phyloP scores from a whole-genome alignment of 2,797 vertebrate species.

The Anguilla anguilla region DNA sequence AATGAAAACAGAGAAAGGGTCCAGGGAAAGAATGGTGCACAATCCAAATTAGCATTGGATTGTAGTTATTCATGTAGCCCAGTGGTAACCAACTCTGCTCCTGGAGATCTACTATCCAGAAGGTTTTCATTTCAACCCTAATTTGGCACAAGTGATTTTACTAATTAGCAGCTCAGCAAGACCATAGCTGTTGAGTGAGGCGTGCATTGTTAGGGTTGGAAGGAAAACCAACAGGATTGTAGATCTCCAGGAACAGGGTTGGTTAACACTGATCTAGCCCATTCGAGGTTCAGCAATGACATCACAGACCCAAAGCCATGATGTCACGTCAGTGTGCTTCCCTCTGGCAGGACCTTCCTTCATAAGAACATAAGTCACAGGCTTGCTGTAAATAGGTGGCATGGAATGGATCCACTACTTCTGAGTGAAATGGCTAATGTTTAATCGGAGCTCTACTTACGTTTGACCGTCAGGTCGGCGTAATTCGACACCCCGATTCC shows the following conservation, averaged over 20 bases:
- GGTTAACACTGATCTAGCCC: not conserved
- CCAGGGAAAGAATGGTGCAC: not conserved
- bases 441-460: constrained; percentile 68
- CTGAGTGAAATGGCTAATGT: too few species aligned
- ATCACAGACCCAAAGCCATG: not conserved
- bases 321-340: not conserved
- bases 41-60: not conserved
- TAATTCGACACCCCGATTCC: constrained; percentile 92
- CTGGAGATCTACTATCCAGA: too few species aligned
- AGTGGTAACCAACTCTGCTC: too few species aligned
- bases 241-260: too few species aligned
- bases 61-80: not conserved
- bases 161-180: too few species aligned
- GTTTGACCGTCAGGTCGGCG: constrained; percentile 91
- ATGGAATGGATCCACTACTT: not conserved
- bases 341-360: not conserved
- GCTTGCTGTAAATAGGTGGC: not conserved
- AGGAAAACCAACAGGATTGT: too few species aligned
- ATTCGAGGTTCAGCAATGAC: not conserved
- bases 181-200: too few species aligned
- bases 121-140: too few species aligned
- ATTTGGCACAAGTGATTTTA: too few species aligned
- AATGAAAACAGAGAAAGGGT: not conserved
- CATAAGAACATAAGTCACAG: not conserved
- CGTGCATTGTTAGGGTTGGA: too few species aligned